A percentile compares a stretch with the other conserved stretches of the same genome.
phyloP scores from a whole-genome alignment of 2,113 vertebrate species.

The Galbula dea region DNA sequence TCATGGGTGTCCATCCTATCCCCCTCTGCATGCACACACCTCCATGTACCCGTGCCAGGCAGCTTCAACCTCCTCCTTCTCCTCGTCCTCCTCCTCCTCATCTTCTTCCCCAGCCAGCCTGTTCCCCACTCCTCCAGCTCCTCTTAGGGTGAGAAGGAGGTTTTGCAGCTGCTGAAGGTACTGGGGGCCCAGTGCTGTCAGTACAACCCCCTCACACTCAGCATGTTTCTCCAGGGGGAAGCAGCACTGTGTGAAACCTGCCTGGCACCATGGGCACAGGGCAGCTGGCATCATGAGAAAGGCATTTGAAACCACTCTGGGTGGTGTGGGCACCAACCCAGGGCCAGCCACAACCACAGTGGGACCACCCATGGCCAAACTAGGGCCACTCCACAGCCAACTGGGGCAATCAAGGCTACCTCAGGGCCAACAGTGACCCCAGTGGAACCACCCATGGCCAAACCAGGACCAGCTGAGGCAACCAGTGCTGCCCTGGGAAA shows the following conservation, averaged over 20 bases:
- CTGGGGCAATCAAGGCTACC: not conserved
- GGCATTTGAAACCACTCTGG: not conserved
- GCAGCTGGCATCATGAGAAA: not conserved
- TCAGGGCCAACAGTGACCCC: not conserved
- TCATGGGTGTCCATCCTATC: not conserved
- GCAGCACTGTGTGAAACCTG: not conserved
- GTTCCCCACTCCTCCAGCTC: too few species aligned
- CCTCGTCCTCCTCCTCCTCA: too few species aligned
- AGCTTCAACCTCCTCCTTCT: not conserved
- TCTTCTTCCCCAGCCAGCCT: not conserved
- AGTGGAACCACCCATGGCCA: not conserved
- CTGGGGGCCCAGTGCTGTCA: fast-evolving
- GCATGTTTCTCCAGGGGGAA: fast-evolving
- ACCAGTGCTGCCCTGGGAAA: not conserved
- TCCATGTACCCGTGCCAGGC: fast-evolving
- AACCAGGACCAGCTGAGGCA: fast-evolving
- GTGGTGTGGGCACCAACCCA: not conserved
- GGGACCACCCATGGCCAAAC: not conserved
- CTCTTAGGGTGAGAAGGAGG: fast-evolving
- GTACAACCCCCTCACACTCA: fast-evolving
- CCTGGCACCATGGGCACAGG: fast-evolving
- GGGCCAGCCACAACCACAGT: not conserved
- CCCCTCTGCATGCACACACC: not conserved
- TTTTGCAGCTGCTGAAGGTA: not conserved
- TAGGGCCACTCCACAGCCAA: not conserved